Evolutionary conservation across 2,888 invertebrate genomes (phyloP).

Genomic region (Cosmia pyralina): DNA sequence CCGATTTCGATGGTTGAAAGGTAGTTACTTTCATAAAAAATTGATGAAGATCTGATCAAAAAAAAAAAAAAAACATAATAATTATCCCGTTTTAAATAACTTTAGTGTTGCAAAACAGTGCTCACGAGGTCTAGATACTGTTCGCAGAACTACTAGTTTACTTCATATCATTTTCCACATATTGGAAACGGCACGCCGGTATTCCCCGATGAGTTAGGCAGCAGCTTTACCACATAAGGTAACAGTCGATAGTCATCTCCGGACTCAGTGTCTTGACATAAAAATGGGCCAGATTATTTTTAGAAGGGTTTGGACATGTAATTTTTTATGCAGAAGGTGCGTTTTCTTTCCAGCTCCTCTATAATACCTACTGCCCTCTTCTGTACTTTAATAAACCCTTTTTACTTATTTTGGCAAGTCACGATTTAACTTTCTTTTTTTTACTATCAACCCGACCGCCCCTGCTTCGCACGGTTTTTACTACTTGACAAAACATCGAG

Average conservation of each 20-base stretch:
- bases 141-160: too few species aligned
- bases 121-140: too few species aligned
- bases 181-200: too few species aligned
- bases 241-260: background rate
- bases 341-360: slow-evolving; percentile 1
- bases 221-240: background rate
- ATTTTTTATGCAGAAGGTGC: slow-evolving; percentile 24
- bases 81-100: too few species aligned
- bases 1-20: too few species aligned
- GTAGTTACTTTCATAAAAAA: too few species aligned
- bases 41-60: too few species aligned
- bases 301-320: slow-evolving; percentile 7
- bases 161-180: background rate
- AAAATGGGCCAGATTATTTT: slow-evolving; percentile 23
- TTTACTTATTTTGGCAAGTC: background rate
- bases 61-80: too few species aligned
- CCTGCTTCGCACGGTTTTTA: background rate
- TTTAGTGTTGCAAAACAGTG: too few species aligned
- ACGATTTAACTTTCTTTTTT: background rate
- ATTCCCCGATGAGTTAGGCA: too few species aligned
- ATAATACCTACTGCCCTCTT: background rate
- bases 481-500: background rate
- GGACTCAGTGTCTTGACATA: background rate
- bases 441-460: background rate
- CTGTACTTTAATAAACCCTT: slow-evolving; percentile 1